These are phyloP conservation scores for Phenacoccus solenopsis DNA, from an alignment of 1,140 invertebrate species.

Conservation along the genomic window DNA sequence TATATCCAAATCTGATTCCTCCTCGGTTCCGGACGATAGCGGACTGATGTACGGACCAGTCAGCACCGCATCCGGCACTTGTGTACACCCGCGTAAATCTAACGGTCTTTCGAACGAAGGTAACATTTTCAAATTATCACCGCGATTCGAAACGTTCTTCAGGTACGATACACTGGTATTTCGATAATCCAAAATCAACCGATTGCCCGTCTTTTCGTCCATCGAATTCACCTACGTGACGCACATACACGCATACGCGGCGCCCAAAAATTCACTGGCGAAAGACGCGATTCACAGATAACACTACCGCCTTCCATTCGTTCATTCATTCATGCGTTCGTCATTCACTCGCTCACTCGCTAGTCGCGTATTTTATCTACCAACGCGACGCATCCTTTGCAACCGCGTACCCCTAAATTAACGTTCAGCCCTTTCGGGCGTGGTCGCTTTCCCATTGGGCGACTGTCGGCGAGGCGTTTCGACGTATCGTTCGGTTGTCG, in stretches of 20 bases:
- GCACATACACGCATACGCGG: not conserved
- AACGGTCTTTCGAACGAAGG: constrained; percentile 24
- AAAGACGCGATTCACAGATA: not conserved
- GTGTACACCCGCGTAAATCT: constrained; percentile 23
- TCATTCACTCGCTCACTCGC: too few relatives aligned
- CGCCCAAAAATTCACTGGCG: not conserved
- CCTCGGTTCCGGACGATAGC: constrained; percentile 15
- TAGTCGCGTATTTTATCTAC: too few relatives aligned
- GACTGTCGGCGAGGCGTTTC: too few relatives aligned
- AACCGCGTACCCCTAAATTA: too few relatives aligned
- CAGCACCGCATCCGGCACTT: constrained; percentile 11
- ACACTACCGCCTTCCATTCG: too few relatives aligned
- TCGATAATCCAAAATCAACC: constrained; percentile 27
- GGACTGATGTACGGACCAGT: constrained; percentile 14
- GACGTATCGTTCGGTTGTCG: too few relatives aligned
- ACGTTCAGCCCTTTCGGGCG: too few relatives aligned
- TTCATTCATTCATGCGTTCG: too few relatives aligned
- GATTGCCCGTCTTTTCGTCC: constrained; percentile 25
- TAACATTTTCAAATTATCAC: not conserved
- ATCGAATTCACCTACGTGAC: not conserved
- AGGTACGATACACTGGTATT: not conserved
- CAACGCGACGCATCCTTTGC: too few relatives aligned
- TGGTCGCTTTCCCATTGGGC: too few relatives aligned
- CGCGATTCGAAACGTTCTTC: not conserved
- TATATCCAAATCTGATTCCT: constrained; percentile 27